Evolutionary conservation across 2,797 vertebrate genomes (phyloP).

Genomic region (Enteromius argenteus): DNA sequence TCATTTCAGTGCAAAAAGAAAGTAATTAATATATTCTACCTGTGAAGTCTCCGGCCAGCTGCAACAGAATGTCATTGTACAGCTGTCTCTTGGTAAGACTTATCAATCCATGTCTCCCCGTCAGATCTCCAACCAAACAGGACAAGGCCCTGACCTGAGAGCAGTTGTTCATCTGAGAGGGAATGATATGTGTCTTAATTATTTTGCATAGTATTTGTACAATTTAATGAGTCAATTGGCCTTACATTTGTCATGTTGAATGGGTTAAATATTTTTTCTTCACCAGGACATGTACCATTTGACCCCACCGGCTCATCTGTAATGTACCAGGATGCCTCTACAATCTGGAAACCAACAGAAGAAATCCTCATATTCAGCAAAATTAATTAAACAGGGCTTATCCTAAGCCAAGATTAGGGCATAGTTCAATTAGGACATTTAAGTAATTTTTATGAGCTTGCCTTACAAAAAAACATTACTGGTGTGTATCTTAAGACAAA

Average conservation of each 20-base stretch:
- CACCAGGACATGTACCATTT: constrained; percentile 55
- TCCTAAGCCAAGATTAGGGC: no score
- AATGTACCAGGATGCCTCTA: constrained; percentile 70
- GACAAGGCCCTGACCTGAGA: constrained; percentile 66
- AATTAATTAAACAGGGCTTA: background rate
- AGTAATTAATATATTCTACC: constrained; percentile 65
- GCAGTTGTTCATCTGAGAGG: constrained; percentile 71
- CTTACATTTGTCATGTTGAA: constrained; percentile 76
- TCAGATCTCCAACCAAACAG: constrained; percentile 81
- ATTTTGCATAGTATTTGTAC: background rate
- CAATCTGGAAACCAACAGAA: constrained; percentile 54
- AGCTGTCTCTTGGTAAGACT: constrained; percentile 67
- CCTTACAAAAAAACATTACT: no score
- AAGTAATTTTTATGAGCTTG: no score
- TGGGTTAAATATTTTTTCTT: constrained; percentile 75
- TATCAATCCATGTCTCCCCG: constrained; percentile 70
- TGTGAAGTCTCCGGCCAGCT: constrained; percentile 77
- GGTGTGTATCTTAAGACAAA: no score
- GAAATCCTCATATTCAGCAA: background rate
- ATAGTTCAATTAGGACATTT: no score
- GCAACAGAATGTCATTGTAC: constrained; percentile 71
- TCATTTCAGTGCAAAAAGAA: no score
- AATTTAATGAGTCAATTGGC: background rate
- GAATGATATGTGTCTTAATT: constrained; percentile 1
- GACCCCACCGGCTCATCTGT: background rate